phyloP scores from a whole-genome alignment of 2,797 vertebrate species.

The Galaxias olidus region DNA sequence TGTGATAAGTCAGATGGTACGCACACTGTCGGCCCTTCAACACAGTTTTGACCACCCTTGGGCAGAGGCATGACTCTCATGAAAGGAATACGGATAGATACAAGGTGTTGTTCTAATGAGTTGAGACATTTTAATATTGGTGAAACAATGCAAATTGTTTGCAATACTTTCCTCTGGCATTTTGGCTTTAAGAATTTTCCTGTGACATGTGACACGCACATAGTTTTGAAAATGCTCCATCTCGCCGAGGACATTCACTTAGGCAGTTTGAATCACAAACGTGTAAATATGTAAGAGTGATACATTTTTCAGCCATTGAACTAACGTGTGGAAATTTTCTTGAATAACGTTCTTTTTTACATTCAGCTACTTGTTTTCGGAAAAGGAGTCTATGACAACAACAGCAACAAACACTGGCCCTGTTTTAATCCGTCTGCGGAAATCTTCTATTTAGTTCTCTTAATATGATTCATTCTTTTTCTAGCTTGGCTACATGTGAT shows the following conservation, averaged over 20 bases:
- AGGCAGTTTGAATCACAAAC: background rate
- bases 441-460: no score
- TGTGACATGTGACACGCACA: conserved; percentile 30
- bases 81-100: conserved; percentile 28
- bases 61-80: conserved; percentile 1
- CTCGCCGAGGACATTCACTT: no score
- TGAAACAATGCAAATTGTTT: conserved; percentile 1
- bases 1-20: background rate
- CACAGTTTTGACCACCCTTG: background rate
- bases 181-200: conserved; percentile 15
- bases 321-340: background rate
- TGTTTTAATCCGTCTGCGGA: no score
- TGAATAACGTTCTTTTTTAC: background rate
- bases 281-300: conserved; percentile 12
- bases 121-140: conserved; percentile 8
- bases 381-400: background rate
- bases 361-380: background rate
- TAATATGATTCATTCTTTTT: no score
- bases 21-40: background rate
- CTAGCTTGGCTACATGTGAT: no score
- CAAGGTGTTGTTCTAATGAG: conserved; percentile 21
- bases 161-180: conserved; percentile 20
- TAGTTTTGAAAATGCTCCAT: background rate
- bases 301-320: background rate
- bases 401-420: background rate